Conservation (phyloP, 2,113 vertebrate genomes). For the Peromyscus polionotus region DNA sequence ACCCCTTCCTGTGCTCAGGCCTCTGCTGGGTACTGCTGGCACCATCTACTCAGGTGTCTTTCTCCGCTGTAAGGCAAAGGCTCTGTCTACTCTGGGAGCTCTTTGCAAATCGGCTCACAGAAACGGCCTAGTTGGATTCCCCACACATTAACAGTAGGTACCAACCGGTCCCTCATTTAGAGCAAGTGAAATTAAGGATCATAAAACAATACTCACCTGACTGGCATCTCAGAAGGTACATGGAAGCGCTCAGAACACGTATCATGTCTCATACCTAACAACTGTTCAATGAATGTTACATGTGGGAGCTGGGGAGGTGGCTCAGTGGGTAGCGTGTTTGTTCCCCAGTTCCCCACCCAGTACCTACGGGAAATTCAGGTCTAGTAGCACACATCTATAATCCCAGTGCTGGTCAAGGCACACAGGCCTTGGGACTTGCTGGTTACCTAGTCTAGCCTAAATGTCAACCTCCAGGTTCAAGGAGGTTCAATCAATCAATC, state of each 20-base stretch:
- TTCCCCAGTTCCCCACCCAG: not conserved
- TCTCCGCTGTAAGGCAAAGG: not conserved
- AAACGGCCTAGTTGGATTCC: not conserved
- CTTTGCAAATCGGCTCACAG: not conserved
- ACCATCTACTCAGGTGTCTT: not conserved
- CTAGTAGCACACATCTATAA: not conserved
- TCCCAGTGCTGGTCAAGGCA: not conserved
- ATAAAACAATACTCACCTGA: not conserved
- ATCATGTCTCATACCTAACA: not conserved
- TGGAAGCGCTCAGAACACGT: not conserved
- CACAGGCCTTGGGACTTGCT: not conserved
- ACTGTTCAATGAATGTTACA: not conserved
- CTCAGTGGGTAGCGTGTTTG: no score
- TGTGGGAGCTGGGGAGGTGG: no score
- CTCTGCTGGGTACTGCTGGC: not conserved
- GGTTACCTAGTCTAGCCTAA: not conserved
- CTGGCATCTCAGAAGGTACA: not conserved
- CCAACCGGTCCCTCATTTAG: not conserved
- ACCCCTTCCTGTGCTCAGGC: not conserved
- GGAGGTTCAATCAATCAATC: not conserved
- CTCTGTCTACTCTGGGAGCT: not conserved
- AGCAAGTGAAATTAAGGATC: not conserved
- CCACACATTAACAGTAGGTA: not conserved
- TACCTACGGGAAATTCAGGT: not conserved
- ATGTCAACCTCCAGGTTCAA: not conserved